Conservation (phyloP, 2,888 invertebrate genomes). For the Adelphocoris suturalis region DNA sequence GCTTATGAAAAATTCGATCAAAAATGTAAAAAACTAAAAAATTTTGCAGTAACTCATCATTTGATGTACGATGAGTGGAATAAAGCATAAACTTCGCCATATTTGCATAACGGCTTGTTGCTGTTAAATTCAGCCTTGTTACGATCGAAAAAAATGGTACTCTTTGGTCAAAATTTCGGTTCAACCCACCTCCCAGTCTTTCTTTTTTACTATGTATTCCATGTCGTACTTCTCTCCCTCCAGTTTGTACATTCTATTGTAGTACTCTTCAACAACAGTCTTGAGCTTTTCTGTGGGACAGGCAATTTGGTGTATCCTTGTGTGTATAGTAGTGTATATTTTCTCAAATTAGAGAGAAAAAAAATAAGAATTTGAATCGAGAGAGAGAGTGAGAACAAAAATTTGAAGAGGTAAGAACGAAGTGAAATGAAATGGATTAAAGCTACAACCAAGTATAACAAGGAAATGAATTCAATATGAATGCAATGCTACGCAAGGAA, state of each 20-base stretch:
- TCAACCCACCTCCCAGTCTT: constrained; percentile 94
- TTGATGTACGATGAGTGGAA: constrained; percentile 67
- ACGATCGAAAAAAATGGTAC: constrained; percentile 67
- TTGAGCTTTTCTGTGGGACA: constrained; percentile 85
- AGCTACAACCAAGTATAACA: neutral
- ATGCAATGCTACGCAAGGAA: no score
- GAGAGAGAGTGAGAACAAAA: neutral
- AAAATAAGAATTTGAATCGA: constrained; percentile 38
- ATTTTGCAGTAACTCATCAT: constrained; percentile 61
- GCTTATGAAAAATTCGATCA: constrained; percentile 48
- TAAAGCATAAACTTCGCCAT: constrained; percentile 69
- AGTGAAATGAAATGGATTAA: neutral
- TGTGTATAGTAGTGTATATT: constrained; percentile 60
- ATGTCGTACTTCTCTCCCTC: constrained; percentile 98
- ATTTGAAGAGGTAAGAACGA: neutral
- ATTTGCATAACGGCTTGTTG: constrained; percentile 65
- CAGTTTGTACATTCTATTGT: constrained; percentile 91
- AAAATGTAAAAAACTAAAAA: constrained; percentile 50
- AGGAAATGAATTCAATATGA: no score
- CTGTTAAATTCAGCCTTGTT: constrained; percentile 71
- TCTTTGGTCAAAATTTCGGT: constrained; percentile 67
- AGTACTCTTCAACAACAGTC: constrained; percentile 90
- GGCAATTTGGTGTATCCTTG: constrained; percentile 60
- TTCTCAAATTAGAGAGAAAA: constrained; percentile 41
- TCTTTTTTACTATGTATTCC: constrained; percentile 98